These are phyloP conservation scores for Leptoclinus maculatus DNA, from an alignment of 2,797 vertebrate species.

Conservation along the genomic window DNA sequence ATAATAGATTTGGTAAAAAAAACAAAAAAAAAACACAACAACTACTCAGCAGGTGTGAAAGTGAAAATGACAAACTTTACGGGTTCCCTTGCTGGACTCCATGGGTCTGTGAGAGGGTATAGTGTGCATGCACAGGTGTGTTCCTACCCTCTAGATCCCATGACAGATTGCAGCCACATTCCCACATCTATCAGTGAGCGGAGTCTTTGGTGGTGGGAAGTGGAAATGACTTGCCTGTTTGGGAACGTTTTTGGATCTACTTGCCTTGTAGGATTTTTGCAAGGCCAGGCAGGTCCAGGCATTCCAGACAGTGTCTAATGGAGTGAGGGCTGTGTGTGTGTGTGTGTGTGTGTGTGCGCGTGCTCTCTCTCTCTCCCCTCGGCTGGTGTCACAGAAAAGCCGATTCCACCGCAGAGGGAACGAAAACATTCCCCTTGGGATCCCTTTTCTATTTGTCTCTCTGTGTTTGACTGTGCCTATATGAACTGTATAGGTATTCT, in stretches of 20 bases:
- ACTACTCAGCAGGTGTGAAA: background rate
- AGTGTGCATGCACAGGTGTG: conserved; percentile 39
- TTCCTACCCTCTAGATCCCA: conserved; percentile 21
- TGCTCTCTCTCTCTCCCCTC: background rate
- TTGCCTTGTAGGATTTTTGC: conserved; percentile 66
- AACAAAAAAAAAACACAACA: too few relatives aligned
- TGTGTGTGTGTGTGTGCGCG: background rate
- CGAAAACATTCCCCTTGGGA: background rate
- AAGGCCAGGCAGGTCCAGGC: conserved; percentile 81
- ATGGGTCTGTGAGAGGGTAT: background rate
- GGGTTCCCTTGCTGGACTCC: background rate
- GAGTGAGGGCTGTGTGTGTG: conserved; percentile 17
- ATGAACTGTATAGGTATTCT: background rate
- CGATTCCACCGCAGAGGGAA: conserved; percentile 13
- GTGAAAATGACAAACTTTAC: background rate
- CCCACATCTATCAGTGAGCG: conserved; percentile 46
- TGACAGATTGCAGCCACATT: conserved; percentile 56
- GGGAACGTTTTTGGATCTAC: conserved; percentile 59
- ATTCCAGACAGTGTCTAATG: conserved; percentile 65
- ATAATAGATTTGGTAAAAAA: background rate
- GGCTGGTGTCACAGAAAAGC: conserved; percentile 33
- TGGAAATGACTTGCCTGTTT: conserved; percentile 57
- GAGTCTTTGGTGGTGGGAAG: conserved; percentile 59
- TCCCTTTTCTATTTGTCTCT: background rate
- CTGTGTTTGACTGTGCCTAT: background rate